Conservation (phyloP, 2,113 vertebrate genomes). For the Aepyceros melampus region DNA sequence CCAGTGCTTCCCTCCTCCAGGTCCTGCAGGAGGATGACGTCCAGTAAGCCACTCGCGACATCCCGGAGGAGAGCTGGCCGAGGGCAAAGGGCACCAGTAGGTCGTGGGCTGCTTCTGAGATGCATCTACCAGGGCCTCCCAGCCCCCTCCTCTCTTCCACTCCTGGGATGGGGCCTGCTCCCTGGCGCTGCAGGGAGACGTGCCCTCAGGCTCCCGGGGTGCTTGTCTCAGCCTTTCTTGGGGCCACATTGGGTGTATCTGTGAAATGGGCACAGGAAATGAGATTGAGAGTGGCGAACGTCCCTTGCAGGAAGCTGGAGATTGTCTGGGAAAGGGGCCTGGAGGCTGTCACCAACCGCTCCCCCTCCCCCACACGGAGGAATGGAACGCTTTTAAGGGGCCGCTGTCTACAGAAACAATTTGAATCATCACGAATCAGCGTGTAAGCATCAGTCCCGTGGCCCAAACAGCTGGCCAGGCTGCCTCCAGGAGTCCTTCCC, state of each 20-base stretch:
- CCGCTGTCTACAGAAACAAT: background rate
- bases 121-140: background rate
- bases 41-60: too few species aligned
- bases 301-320: background rate
- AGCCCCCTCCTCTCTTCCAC: background rate
- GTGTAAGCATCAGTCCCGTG: accelerated
- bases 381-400: too few species aligned
- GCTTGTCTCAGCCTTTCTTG: background rate
- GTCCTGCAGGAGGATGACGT: background rate
- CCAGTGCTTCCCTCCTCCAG: too few species aligned
- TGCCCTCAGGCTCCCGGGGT: background rate
- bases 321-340: background rate
- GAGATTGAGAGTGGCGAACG: background rate
- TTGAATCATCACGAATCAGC: background rate
- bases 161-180: accelerated
- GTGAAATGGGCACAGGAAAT: background rate
- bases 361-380: accelerated
- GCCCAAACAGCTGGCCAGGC: accelerated
- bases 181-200: accelerated
- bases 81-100: too few species aligned
- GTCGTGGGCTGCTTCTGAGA: background rate
- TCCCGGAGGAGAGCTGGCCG: accelerated
- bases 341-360: background rate
- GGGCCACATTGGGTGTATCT: background rate
- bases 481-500: too few species aligned